phyloP scores from a whole-genome alignment of 2,888 invertebrate species.

The Adelphocoris suturalis region DNA sequence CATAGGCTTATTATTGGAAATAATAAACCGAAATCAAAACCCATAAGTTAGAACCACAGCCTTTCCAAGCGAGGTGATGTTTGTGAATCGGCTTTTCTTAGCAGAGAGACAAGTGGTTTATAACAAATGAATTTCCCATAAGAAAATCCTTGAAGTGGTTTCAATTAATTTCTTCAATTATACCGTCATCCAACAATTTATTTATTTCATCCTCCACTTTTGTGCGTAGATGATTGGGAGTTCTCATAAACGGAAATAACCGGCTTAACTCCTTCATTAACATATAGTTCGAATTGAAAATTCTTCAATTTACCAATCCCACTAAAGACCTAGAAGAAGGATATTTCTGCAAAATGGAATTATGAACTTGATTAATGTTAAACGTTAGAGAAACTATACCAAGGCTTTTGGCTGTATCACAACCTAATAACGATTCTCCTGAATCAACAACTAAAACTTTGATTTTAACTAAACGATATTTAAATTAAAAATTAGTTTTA shows the following conservation, averaged over 20 bases:
- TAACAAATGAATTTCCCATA: no score
- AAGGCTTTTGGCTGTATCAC: background rate
- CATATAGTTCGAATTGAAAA: background rate
- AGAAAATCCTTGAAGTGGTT: slow-evolving; percentile 40
- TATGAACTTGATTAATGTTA: no score
- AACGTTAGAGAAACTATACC: no score
- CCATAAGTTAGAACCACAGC: no score
- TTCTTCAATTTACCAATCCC: slow-evolving; percentile 49
- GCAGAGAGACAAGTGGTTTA: no score
- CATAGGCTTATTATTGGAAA: no score
- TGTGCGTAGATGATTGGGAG: background rate
- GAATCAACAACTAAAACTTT: background rate
- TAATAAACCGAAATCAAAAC: no score
- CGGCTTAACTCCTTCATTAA: background rate
- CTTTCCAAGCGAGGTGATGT: no score
- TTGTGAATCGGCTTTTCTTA: no score
- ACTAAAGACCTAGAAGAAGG: background rate
- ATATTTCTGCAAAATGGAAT: background rate
- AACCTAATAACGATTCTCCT: background rate
- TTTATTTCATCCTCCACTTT: slow-evolving; percentile 22
- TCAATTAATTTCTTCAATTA: slow-evolving; percentile 63
- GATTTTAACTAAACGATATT: background rate
- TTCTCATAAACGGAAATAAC: background rate
- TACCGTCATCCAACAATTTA: slow-evolving; percentile 7
- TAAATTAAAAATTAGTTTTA: background rate